Evolutionary conservation across 2,888 invertebrate species (phyloP), one percentile per base, ranked within the genome.

Genomic region (Parapristionchus giblindavisi): DNA sequence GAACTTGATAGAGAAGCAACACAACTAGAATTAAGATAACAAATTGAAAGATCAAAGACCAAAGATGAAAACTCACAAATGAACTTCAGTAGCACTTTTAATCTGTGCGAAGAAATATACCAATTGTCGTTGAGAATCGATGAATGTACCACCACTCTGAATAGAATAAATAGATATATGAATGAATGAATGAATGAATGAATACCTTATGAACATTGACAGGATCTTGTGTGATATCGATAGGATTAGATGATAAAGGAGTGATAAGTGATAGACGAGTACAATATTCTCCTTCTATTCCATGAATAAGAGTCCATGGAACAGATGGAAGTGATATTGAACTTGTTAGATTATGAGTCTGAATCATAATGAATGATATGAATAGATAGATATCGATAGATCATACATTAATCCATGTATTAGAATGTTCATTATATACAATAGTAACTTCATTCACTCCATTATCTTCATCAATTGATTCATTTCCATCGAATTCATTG

Each of bases 61-160:
- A n/a, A n/a, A n/a, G n/a, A n/a, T n/a, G n/a, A n/a, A n/a, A 2
- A 75, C 80, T 75, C 61, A 85, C 85, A 87, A 71, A 52, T 80
- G 81, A 73, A 80, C 80, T 32, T 83, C 80, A 11, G 79, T 76
- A 6, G 84, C 83, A 43, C 79, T 68, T n/a, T 77, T 63, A 24
- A 77, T 73, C 54, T 85, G 81, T 17, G 86, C 83, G 17, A 85
- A 80, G 76, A 77, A 87, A 65, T 84, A 87, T 52, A 87, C 81
- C 40, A 83, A 80, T 8, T 79, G 56, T 27, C 83, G 68, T 5
- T 76, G 51, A 43, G 73, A 40, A 71, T 87, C 87, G 29, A 85
- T 79, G n/a, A 79, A 76, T 40, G 82, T 63, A 21, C 75, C 77
- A 8, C 82, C 80, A 24, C 83, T 80, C 75, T 87, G 85, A 8